A percentile compares a stretch with the other conserved stretches of the same genome.
phyloP scores from a whole-genome alignment of 2,888 invertebrate species.

The Ditula angustiorana region DNA sequence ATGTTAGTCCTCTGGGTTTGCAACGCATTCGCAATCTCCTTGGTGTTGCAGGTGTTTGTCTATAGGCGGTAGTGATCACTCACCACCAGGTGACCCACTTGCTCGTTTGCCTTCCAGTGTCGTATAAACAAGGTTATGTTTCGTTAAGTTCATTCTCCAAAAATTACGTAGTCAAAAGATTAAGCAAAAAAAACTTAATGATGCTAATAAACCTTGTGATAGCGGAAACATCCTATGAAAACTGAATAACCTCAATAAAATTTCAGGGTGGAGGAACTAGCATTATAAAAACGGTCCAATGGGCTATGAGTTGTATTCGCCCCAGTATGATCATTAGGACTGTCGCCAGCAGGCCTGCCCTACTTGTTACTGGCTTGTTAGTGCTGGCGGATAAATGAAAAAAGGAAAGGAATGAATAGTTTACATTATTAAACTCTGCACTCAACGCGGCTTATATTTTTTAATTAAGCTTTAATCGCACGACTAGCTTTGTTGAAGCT shows the following conservation, averaged over 20 bases:
- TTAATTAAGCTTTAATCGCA: background rate
- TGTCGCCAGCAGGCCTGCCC: conserved; percentile 51
- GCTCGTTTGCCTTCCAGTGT: too few relatives aligned
- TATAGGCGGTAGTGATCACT: too few relatives aligned
- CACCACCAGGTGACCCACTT: too few relatives aligned
- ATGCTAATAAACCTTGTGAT: background rate
- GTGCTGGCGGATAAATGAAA: conserved; percentile 50
- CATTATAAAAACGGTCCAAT: conserved; percentile 36
- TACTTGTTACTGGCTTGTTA: conserved; percentile 49
- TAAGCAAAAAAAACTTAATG: too few relatives aligned
- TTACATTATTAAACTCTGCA: conserved; percentile 13
- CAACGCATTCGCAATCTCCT: too few relatives aligned
- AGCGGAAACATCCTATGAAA: conserved; percentile 11
- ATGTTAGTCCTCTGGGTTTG: too few relatives aligned
- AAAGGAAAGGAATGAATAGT: conserved; percentile 32
- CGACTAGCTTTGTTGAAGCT: background rate
- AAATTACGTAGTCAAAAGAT: too few relatives aligned
- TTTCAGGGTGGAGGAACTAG: conserved; percentile 10
- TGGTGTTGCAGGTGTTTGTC: too few relatives aligned
- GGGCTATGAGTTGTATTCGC: conserved; percentile 35
- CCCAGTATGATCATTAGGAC: conserved; percentile 49
- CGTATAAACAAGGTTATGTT: too few relatives aligned
- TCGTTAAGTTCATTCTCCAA: too few relatives aligned
- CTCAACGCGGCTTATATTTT: conserved; percentile 24
- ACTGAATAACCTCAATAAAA: conserved; percentile 16